Evolutionary conservation across 2,797 vertebrate genomes (phyloP), one percentile per base, ranked within the genome.

Genomic region (Amblyopsis hoosieri): DNA sequence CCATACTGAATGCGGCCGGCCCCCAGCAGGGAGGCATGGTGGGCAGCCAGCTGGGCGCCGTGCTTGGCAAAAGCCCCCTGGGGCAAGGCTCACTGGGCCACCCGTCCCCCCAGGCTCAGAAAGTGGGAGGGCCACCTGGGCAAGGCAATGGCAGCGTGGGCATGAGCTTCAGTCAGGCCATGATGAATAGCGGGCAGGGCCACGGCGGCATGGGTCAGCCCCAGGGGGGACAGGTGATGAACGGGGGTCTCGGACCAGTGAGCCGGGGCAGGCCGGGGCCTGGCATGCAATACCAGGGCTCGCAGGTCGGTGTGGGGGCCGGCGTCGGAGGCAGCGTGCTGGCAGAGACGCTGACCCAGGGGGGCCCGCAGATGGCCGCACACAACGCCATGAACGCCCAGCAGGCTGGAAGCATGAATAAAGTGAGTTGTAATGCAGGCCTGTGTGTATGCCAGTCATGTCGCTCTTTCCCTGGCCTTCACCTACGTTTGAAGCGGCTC

Each of bases 261-360:
- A 94, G 96, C 75, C 91, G 94, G 71, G 95, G 93, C 55, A 87
- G 93, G 85, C 90, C 93, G 53, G 92, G 93, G 51, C 84, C 93
- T 51, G 95, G 93, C 63, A 94, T 96, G 85, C 95, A 95, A 69
- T 98, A 96, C 90, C 94, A 95, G 76, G 88, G 83, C 4, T 15
- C 79, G 11, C 81, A 80, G 84, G 91, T 86, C 80, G 92, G 57
- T 80, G 91, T 84, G 51, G 86, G 82, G 74, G 67, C 85, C 9
- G 87, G 89, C 19, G 81, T 67, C 14, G 86, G 95, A 54, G 87
- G 93, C 85, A 95, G 95, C 64, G 94, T 96, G 77, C 89, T 99
- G 81, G 96, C 97, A 11, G 98, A 99, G 87, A 95, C 96, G 2
- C 93, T 99, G 75, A 93, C 95, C 13, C 97, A 99, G 90, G 96